Base-by-base conservation (phyloP, 1,140 invertebrate species). In the Atopsyche davidsoni region DNA sequence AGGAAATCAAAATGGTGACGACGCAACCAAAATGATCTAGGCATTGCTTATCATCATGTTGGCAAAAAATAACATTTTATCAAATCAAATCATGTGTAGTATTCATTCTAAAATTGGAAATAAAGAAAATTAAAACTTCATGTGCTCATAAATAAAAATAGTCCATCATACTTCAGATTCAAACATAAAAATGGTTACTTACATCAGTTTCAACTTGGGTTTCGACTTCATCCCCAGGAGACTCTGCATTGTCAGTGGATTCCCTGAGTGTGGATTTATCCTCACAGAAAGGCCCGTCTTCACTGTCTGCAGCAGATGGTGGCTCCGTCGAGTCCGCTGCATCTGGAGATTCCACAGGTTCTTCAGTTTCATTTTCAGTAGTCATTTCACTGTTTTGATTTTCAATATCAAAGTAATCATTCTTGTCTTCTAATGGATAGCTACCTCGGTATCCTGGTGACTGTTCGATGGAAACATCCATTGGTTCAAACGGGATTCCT, bases 1-100 rank as follows among this genome's bases (percentile, higher is more conserved):
- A 25, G 44, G 56, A 54, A 11, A 51, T 39, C 56, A 54, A 24
- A 47, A 38, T 43, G 34, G 43, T 43, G 56, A 53, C 51, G 35
- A 58, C 56, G 48, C 56, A 47, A 34, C 45, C 23, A 43, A 50
- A 50, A 22, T 43, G 51, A 41, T 22, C 25, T n/a, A 34, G 40
- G 56, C 56, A 53, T 45, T 34, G 16, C 9, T 38, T 54, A 58
- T 54, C 56, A 58, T 58, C 56, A 58, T 35, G 10, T 45, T 11
- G 24, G 34, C 18, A 41, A 22, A 17, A 25, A 22, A 18, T 19
- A 36, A 46, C 24, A 28, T 28, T n/a, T n/a, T n/a, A n/a, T n/a
- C n/a, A n/a, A n/a, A n/a, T n/a, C n/a, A n/a, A n/a, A n/a, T n/a
- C n/a, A n/a, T n/a, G n/a, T n/a, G n/a, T n/a, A n/a, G n/a, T n/a